Base-by-base conservation (phyloP, 2,797 vertebrate species). In the Urophycis tenuis region DNA sequence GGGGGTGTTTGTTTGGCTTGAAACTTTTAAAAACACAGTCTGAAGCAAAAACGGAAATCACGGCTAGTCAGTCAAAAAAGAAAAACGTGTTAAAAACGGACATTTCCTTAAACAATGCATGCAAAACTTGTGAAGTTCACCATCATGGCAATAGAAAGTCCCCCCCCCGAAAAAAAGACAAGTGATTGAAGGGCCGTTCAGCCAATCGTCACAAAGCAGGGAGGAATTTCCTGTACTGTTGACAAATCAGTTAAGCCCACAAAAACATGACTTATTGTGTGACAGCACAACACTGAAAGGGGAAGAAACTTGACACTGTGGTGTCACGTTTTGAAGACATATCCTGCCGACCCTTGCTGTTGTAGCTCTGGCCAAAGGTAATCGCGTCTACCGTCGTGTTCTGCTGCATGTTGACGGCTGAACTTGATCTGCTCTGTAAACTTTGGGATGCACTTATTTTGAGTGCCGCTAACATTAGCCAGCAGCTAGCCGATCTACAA, bases 271-370 rank as follows among this genome's bases (percentile, higher is more conserved):
- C 83, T 89, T 53, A 53, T 53, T 53, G 22, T 53, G 19, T 53
- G 45, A 53, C 45, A 53, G 19, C 45, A 53, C 17, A 53, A 90
- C 69, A 85, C 92, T 92, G 88, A 84, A 87, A 90, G 91, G 89
- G 87, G 90, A 89, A 90, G 90, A 90, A 89, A 87, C 88, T 91
- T 78, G 81, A 82, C 87, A 90, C 84, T 41, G 39, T 85, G 87
- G 88, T 88, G 90, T 90, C 91, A 90, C 90, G 91, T 91, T 90
- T 87, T 88, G 82, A 87, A 87, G 87, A 84, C 85, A 90, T 82
- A 87, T 80, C 33, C 72, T 72, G 32, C 74, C 49, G 75, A 81
- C 74, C 82, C 81, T 79, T 76, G 79, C 83, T 22, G 78, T 85
- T 81, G 78, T 76, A 77, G 36, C 73, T 75, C 82, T 76, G 49